Base-by-base conservation (phyloP, 2,797 vertebrate species). In the Trichosurus vulpecula region DNA sequence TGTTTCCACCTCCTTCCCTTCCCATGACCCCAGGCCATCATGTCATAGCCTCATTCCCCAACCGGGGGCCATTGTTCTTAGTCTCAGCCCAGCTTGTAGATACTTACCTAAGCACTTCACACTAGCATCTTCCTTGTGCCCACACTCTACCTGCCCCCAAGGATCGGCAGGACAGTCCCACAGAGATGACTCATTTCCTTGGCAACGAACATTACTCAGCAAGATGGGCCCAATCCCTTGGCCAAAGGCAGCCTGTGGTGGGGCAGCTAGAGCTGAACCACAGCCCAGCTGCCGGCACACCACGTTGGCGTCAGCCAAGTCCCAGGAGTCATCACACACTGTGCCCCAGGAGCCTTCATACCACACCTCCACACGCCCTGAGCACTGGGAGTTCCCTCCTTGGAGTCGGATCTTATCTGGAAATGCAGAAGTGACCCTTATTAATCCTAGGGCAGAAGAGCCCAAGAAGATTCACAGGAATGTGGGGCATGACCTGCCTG, bases 351-450 rank as follows among this genome's bases (percentile, higher is more conserved):
- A 98, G 0, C 98, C 98, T 56, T 61, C 94, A 0, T 98, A 96
- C 98, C 98, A 98, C 97, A 99, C 94, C 94, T 99, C 98, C 94
- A 99, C 98, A 95, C 98, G 98, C 51, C 99, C 99, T 1, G 98
- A 98, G 54, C 99, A 99, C 5, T 51, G 74, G 3, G 95, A 95
- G 11, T 93, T 56, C 96, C 98, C 98, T 97, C 96, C 98, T 30
- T 94, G 31, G 61, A 99, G 92, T 95, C 98, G 98, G 92, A 99
- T 96, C 87, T 96, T 98, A 51, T 97, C 98, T 98, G 97, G 91
- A 97, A 97, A 97, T 92, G 55, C 52, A 97, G 30, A 98, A 92
- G 92, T 16, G 92, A 0, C 0, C 61, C 93, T 93, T 95, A 66
- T 61, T 91, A 94, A 52, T 90, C 56, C 9, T 30, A 11, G 27